Percentiles rank a stretch among this genome's conserved stretches.
Evolutionary conservation across 2,888 invertebrate species (phyloP).

Genomic region (Psococerastis gibbosa): DNA sequence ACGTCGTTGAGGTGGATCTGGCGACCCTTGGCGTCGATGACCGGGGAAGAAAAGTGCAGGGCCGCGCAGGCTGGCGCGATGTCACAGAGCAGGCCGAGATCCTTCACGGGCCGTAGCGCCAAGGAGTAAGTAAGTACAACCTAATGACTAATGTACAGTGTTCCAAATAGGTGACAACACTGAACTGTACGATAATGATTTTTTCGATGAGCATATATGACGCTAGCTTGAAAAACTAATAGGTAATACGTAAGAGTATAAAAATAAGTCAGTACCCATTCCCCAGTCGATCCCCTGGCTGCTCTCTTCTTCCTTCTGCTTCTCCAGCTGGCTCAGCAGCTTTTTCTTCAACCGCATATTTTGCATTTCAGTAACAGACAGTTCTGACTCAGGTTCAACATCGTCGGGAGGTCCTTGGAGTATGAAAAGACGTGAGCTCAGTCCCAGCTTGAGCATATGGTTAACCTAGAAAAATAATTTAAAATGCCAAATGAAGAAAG

Average conservation of each 20-base stretch:
- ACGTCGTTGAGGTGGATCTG: too few species aligned
- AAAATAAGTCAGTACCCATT: too few species aligned
- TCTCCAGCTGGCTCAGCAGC: slow-evolving; percentile 16
- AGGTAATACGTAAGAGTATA: too few species aligned
- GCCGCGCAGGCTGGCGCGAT: too few species aligned
- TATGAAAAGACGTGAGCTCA: slow-evolving; percentile 64
- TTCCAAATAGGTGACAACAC: slow-evolving; percentile 16
- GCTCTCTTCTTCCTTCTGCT: slow-evolving; percentile 33
- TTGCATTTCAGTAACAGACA: slow-evolving; percentile 58
- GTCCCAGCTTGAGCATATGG: slow-evolving; percentile 82
- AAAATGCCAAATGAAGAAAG: too few species aligned
- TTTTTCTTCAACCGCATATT: slow-evolving; percentile 17
- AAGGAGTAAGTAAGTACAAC: neutral
- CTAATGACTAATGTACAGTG: slow-evolving; percentile 1
- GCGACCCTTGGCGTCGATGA: too few species aligned
- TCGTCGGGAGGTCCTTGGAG: slow-evolving; percentile 73
- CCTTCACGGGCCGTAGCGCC: too few species aligned
- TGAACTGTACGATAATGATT: too few species aligned
- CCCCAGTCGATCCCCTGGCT: slow-evolving; percentile 94
- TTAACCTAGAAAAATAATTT: slow-evolving; percentile 46
- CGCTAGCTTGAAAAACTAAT: too few species aligned
- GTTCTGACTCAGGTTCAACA: slow-evolving; percentile 65
- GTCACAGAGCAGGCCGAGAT: too few species aligned
- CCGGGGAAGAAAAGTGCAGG: too few species aligned
- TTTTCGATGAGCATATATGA: too few species aligned